A percentile compares a stretch with the other conserved stretches of the same genome.
Evolutionary conservation across 1,140 invertebrate genomes (phyloP).

Genomic region (Trypoxylus dichotomus): DNA sequence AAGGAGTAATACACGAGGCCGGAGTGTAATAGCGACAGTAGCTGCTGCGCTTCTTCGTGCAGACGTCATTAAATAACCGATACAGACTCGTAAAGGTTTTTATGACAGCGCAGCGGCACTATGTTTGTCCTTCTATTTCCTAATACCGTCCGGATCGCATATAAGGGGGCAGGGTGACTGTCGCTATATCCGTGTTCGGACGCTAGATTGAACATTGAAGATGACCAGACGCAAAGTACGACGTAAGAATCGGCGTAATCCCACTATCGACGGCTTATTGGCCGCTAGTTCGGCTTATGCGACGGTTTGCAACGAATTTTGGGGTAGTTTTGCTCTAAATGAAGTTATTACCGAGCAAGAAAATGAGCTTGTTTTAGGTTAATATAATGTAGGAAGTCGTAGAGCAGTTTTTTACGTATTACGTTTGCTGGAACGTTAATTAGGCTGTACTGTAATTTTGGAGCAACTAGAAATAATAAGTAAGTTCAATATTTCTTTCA

Average conservation of each 20-base stretch:
- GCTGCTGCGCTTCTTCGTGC: neutral
- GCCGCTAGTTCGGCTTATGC: neutral
- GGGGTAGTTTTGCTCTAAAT: neutral
- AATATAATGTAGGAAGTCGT: too few species aligned
- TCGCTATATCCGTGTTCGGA: neutral
- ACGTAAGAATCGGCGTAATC: neutral
- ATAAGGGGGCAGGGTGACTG: neutral
- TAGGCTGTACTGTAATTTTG: too few species aligned
- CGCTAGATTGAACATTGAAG: conserved; percentile 18
- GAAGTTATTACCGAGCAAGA: neutral
- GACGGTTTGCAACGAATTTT: neutral
- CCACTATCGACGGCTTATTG: conserved; percentile 20
- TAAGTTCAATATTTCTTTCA: too few species aligned
- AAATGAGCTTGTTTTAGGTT: neutral
- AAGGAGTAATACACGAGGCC: neutral
- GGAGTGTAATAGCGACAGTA: neutral
- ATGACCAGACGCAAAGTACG: neutral
- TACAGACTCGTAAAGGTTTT: conserved; percentile 15
- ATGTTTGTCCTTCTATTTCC: conserved; percentile 19
- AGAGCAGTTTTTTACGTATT: too few species aligned
- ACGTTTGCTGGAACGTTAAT: too few species aligned
- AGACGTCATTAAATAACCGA: conserved; percentile 23
- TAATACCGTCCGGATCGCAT: neutral
- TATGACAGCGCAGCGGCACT: neutral
- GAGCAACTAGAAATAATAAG: too few species aligned